A percentile compares a stretch with the other conserved stretches of the same genome.
Evolutionary conservation across 2,113 vertebrate species (phyloP).

Genomic region (Rhinichthys klamathensis): DNA sequence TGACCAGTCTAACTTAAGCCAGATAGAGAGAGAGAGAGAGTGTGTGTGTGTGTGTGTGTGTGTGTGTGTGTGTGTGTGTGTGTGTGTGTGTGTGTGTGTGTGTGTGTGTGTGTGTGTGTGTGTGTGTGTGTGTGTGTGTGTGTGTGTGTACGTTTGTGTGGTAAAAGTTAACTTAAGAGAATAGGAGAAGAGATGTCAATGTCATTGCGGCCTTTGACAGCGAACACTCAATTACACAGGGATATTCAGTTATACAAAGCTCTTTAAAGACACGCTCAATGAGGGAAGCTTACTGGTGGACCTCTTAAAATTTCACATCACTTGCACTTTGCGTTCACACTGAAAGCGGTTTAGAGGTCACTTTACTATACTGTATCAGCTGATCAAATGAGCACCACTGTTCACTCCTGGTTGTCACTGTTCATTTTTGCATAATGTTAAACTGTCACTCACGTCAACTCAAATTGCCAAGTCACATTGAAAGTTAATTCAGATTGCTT

Average conservation of each 20-base stretch:
- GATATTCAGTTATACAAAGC: not conserved
- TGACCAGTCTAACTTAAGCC: constrained; percentile 56
- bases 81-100: constrained; percentile 13
- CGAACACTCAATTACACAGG: not conserved
- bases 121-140: not conserved
- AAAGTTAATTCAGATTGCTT: not conserved
- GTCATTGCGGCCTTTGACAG: constrained; percentile 24
- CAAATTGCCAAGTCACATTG: not conserved
- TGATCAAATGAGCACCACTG: not conserved
- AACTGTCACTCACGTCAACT: not conserved
- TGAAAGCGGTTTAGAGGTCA: constrained; percentile 13
- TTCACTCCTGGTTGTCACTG: not conserved
- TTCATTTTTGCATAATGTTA: not conserved
- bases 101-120: constrained; percentile 10
- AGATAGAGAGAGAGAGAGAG: constrained; percentile 5
- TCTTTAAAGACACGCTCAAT: constrained; percentile 1
- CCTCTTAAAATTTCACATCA: constrained; percentile 15
- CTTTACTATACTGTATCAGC: not conserved
- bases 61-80: constrained; percentile 3
- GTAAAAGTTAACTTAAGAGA: constrained; percentile 21
- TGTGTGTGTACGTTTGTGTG: constrained; percentile 10
- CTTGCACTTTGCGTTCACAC: constrained; percentile 24
- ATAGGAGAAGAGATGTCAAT: constrained; percentile 8
- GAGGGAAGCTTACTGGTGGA: constrained; percentile 16
- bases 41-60: constrained; percentile 3